phyloP scores from a whole-genome alignment of 2,113 vertebrate species.

The Sylvietta virens region DNA sequence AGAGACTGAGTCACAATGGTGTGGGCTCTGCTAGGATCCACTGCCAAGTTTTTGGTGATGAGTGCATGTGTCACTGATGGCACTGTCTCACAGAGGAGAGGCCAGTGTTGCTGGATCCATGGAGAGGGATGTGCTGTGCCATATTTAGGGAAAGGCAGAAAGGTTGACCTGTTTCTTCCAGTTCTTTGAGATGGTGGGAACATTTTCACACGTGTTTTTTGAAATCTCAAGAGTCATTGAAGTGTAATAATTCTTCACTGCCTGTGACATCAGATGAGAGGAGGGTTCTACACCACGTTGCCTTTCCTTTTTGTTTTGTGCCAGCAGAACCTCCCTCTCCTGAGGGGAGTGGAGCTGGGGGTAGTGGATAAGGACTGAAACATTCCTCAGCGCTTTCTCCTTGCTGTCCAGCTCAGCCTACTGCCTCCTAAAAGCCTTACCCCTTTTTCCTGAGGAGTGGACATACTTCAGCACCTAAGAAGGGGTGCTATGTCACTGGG shows the following conservation, averaged over 20 bases:
- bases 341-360: background rate
- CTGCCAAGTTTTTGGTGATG: background rate
- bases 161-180: background rate
- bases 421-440: background rate
- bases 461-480: background rate
- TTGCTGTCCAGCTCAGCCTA: background rate
- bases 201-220: background rate
- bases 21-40: background rate
- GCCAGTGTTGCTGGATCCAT: background rate
- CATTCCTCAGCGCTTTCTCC: background rate
- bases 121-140: background rate
- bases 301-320: background rate
- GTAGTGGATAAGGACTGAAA: background rate
- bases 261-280: background rate
- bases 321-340: background rate
- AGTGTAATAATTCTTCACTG: background rate
- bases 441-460: background rate
- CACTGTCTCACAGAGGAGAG: background rate
- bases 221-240: background rate
- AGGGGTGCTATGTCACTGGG: background rate
- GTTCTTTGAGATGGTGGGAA: background rate
- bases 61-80: background rate
- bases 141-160: background rate
- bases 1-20: background rate
- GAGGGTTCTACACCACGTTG: background rate